A percentile compares a stretch with the other conserved stretches of the same genome.
Evolutionary conservation across 92 coral and sea anemone genomes (phyloP).

Genomic region (Hydrozoanthus gracilis): DNA sequence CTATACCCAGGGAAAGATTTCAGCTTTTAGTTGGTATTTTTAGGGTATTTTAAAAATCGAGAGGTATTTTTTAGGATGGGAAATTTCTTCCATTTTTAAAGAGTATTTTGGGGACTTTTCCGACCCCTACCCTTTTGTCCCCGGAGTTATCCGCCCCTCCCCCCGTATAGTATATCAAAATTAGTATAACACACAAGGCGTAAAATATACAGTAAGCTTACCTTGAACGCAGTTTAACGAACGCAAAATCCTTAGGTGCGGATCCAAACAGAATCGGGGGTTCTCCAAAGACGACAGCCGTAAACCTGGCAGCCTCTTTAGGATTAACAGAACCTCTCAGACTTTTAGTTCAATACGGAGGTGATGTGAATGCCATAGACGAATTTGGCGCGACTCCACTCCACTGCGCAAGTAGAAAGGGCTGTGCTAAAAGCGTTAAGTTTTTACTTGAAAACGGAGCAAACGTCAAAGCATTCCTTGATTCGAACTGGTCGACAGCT

Average conservation of each 20-base stretch:
- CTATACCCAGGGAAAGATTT: no score
- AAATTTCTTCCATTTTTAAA: no score
- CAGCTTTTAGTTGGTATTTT: no score
- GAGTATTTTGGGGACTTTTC: no score
- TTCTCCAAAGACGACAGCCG: constrained; percentile 24
- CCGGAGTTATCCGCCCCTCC: no score
- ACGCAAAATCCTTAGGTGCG: constrained; percentile 9
- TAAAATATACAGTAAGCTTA: no score
- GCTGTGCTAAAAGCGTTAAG: constrained; percentile 8
- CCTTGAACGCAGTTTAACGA: no score
- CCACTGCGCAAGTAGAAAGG: constrained; percentile 14
- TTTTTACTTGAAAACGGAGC: constrained; percentile 41
- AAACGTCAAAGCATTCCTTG: constrained; percentile 35
- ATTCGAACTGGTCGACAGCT: constrained; percentile 37
- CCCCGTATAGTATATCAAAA: no score
- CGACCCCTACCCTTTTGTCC: no score
- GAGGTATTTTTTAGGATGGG: no score
- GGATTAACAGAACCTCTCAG: background rate
- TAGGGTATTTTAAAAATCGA: no score
- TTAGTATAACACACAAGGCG: no score
- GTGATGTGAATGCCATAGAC: constrained; percentile 43
- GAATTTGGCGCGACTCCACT: constrained; percentile 41
- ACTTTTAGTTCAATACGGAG: constrained; percentile 17
- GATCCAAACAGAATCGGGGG: constrained; percentile 21
- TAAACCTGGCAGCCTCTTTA: constrained; percentile 23